Evolutionary conservation across 1,140 invertebrate genomes (phyloP).

Genomic region (Brachionus calyciflorus): DNA sequence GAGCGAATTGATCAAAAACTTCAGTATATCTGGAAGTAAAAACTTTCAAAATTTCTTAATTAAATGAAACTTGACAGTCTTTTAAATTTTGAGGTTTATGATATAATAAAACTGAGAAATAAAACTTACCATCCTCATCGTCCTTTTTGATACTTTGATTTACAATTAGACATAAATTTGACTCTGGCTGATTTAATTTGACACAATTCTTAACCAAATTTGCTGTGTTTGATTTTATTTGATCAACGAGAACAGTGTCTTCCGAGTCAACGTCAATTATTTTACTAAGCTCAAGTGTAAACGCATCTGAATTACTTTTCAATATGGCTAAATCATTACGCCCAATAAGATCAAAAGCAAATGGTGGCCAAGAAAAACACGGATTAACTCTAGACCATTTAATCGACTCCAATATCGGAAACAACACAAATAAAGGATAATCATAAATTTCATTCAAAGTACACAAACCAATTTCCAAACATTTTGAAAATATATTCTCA

Average conservation of each 20-base stretch:
- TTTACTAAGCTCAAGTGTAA: background rate
- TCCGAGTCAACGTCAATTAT: background rate
- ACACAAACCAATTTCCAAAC: conserved; percentile 40
- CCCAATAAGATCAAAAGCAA: conserved; percentile 39
- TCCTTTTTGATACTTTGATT: conserved; percentile 32
- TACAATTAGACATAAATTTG: conserved; percentile 6
- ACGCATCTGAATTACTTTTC: conserved; percentile 14
- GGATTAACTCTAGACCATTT: conserved; percentile 41
- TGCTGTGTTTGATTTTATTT: background rate
- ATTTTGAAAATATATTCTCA: conserved; percentile 38
- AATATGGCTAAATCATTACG: conserved; percentile 42
- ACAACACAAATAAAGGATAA: conserved; percentile 32
- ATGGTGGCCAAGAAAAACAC: conserved; percentile 39
- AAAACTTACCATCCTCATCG: conserved; percentile 17
- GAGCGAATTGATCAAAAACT: too few relatives aligned
- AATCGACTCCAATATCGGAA: conserved; percentile 33
- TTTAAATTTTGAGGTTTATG: too few relatives aligned
- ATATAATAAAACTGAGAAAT: too few relatives aligned
- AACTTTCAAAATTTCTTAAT: too few relatives aligned
- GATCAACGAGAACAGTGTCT: background rate
- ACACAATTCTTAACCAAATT: background rate
- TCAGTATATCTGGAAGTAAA: too few relatives aligned
- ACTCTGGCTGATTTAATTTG: background rate
- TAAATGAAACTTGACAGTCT: too few relatives aligned
- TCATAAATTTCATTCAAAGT: conserved; percentile 31